Evolutionary conservation across 2,113 vertebrate species (phyloP), one percentile per base, ranked within the genome.

Genomic region (Serilophus lunatus): DNA sequence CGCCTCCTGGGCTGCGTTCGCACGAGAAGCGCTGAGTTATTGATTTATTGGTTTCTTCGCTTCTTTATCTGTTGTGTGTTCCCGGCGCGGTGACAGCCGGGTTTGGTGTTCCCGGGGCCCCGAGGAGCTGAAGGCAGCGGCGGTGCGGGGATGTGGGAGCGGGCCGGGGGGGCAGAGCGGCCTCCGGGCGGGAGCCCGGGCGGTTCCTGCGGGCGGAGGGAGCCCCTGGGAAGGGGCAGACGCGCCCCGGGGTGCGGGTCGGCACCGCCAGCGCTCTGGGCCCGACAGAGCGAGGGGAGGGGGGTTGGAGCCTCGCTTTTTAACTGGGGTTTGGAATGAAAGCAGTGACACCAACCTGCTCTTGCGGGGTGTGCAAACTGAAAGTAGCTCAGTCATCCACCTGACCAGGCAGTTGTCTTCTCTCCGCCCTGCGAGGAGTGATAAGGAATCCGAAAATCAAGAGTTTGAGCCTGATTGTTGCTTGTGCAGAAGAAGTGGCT

Each of bases 331-430:
- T 89, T 92, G 19, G 25, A 40, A 16, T 81, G 25, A 16, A 71
- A 68, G 26, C 25, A 0, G 22, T 60, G 28, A 38, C 1, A 13
- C 25, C 31, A 51, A 7, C 33, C 20, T 72, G 24, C 33, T 60
- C 0, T 26, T 24, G 12, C 29, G 19, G 24, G 74, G 28, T 33
- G 12, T 35, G 40, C 65, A 88, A 90, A 91, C 63, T 92, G 94
- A 87, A 95, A 95, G 86, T 78, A 95, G 83, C 91, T 93, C 66
- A 26, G 89, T 95, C 94, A 87, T 87, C 12, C 45, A 4, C 18
- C 44, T 85, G 84, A 35, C 24, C 16, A 5, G 33, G 18, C 38
- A 24, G 9, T 23, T 66, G 22, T 36, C 14, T 11, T 66, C 4
- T 4, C 14, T 57, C 45, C 63, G 23, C 20, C 20, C 10, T 72